Conservation (phyloP, 2,113 vertebrate species). For the Phainopepla nitens region DNA sequence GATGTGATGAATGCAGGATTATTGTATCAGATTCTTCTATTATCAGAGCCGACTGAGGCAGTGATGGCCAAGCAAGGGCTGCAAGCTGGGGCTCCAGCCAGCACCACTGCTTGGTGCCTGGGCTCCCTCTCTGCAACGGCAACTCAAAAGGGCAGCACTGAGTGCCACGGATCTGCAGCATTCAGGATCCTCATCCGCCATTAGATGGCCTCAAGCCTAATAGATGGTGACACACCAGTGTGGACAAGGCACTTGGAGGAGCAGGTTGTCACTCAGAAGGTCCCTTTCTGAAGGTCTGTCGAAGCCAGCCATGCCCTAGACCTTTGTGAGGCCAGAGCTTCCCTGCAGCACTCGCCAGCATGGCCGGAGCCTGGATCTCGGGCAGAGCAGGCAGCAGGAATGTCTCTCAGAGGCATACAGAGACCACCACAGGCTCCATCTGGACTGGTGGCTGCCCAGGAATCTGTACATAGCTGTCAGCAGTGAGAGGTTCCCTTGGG, state of each 20-base stretch:
- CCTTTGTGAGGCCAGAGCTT: not conserved
- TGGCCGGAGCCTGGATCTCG: not conserved
- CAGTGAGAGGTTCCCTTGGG: not conserved
- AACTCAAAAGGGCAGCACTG: accelerated
- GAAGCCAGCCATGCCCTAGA: not conserved
- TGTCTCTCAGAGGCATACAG: not conserved
- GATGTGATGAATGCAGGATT: constrained; percentile 36
- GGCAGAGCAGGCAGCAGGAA: not conserved
- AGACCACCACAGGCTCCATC: accelerated
- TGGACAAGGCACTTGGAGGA: not conserved
- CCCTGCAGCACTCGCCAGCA: not conserved
- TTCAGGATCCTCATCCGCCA: not conserved
- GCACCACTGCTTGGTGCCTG: not conserved
- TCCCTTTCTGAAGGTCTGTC: not conserved
- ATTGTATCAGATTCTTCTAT: constrained; percentile 44
- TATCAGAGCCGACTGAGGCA: not conserved
- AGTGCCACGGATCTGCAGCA: accelerated
- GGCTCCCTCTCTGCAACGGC: not conserved
- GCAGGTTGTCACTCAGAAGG: not conserved
- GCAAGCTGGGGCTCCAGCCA: not conserved
- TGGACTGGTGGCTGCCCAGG: not conserved
- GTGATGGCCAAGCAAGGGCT: not conserved
- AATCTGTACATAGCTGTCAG: not conserved
- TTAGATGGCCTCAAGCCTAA: not conserved
- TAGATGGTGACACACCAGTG: accelerated